These are phyloP conservation scores for Porites evermanni DNA, from an alignment of 92 coral and sea anemone genomes.

Conservation along the genomic window DNA sequence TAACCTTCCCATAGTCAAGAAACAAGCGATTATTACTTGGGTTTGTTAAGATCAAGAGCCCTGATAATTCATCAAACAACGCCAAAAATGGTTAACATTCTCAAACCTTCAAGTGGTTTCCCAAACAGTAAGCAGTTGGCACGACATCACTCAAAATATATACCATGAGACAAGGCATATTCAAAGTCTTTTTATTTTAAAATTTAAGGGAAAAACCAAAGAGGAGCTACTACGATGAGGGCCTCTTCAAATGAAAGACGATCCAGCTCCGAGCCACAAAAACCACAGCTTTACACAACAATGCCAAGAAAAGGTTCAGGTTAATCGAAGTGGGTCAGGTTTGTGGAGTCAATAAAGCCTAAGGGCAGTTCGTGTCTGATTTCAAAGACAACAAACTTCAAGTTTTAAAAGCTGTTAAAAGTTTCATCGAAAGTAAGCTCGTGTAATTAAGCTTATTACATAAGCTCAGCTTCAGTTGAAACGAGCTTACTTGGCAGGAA, in stretches of 20 bases:
- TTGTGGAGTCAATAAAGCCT: background rate
- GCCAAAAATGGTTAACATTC: no score
- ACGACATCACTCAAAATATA: no score
- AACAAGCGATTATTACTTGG: background rate
- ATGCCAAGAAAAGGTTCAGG: background rate
- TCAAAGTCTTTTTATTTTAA: no score
- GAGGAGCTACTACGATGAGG: no score
- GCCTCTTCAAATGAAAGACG: no score
- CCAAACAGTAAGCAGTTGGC: no score
- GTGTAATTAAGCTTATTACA: no score
- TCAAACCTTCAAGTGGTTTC: no score
- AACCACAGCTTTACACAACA: background rate
- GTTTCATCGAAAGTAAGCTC: background rate
- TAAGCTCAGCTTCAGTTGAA: background rate
- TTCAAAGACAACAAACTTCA: background rate
- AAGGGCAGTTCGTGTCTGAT: background rate
- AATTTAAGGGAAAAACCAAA: no score
- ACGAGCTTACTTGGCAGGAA: background rate
- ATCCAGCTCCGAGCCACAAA: background rate
- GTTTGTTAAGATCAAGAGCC: background rate
- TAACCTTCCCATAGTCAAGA: background rate
- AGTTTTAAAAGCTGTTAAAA: no score
- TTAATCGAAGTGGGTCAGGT: background rate
- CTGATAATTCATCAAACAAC: no score
- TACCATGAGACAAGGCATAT: no score